Evolutionary conservation across 2,797 vertebrate genomes (phyloP).

Genomic region (Erethizon dorsatum): DNA sequence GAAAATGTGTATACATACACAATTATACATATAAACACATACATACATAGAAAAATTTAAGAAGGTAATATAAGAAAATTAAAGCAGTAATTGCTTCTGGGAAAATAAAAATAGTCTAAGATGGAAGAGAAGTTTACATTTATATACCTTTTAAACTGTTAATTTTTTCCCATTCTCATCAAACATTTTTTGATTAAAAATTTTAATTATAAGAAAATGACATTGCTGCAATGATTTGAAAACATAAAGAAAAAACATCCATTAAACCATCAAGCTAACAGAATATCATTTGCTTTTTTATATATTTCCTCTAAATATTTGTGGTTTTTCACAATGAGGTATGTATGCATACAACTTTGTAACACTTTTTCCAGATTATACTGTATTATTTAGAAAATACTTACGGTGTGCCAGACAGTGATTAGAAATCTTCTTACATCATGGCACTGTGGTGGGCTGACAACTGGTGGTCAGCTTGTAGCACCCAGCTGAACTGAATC

Average conservation of each 20-base stretch:
- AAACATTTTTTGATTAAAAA: slow-evolving; percentile 4
- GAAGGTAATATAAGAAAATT: slow-evolving; percentile 60
- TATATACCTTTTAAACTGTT: slow-evolving; percentile 22
- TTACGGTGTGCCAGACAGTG: background rate
- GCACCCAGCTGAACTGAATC: too few species aligned
- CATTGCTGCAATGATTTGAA: slow-evolving; percentile 34
- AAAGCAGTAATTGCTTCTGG: slow-evolving; percentile 58
- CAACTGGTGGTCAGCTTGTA: too few species aligned
- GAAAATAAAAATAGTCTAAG: slow-evolving; percentile 27
- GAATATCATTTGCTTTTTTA: background rate
- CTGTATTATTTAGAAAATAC: background rate
- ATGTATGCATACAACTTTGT: background rate
- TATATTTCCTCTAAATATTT: slow-evolving; percentile 5
- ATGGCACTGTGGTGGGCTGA: background rate
- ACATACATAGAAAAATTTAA: slow-evolving; percentile 36
- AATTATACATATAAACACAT: background rate
- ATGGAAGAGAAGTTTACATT: background rate
- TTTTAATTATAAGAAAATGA: slow-evolving; percentile 33
- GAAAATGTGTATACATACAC: background rate
- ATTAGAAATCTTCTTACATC: slow-evolving; percentile 31
- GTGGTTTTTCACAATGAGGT: background rate
- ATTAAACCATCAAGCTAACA: background rate
- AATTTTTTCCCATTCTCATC: background rate
- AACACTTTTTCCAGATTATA: background rate
- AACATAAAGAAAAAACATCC: background rate